Percentiles rank a stretch among this genome's conserved stretches.
Conservation (phyloP, 2,888 invertebrate genomes). For the Lacanobia wlatinum region DNA sequence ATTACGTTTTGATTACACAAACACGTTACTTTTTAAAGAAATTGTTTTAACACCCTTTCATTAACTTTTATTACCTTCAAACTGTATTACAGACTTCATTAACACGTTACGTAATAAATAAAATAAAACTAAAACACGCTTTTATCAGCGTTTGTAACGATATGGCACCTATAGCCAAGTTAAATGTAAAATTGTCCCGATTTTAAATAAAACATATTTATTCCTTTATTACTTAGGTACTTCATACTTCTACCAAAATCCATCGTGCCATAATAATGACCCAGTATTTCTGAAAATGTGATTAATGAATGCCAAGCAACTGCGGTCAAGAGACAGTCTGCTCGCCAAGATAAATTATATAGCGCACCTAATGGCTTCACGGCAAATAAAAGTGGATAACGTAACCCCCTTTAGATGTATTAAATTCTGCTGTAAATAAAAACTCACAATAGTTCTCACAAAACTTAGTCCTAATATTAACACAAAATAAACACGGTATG, state of each 20-base stretch:
- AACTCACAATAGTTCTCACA: not conserved
- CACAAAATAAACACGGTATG: not conserved
- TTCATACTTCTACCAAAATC: no score
- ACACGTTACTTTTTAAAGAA: not conserved
- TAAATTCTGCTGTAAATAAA: not conserved
- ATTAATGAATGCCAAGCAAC: slow-evolving; percentile 6
- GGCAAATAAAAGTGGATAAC: not conserved
- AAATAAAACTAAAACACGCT: not conserved
- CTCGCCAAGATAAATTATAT: slow-evolving; percentile 14
- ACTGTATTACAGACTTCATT: not conserved
- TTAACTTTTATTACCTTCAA: slow-evolving; percentile 1
- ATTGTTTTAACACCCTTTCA: slow-evolving; percentile 2
- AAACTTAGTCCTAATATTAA: no score
- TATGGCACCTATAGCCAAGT: not conserved
- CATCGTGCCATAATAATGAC: not conserved
- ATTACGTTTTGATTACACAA: slow-evolving; percentile 26
- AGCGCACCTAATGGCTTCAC: not conserved
- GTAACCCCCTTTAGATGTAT: not conserved
- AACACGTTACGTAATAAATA: not conserved
- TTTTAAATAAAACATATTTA: no score
- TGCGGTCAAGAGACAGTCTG: not conserved
- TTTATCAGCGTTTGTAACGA: slow-evolving; percentile 7
- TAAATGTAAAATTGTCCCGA: not conserved
- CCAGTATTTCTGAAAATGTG: not conserved
- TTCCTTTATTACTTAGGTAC: not conserved